These are phyloP conservation scores for Leptoclinus maculatus DNA, from an alignment of 2,797 vertebrate species.

Conservation along the genomic window DNA sequence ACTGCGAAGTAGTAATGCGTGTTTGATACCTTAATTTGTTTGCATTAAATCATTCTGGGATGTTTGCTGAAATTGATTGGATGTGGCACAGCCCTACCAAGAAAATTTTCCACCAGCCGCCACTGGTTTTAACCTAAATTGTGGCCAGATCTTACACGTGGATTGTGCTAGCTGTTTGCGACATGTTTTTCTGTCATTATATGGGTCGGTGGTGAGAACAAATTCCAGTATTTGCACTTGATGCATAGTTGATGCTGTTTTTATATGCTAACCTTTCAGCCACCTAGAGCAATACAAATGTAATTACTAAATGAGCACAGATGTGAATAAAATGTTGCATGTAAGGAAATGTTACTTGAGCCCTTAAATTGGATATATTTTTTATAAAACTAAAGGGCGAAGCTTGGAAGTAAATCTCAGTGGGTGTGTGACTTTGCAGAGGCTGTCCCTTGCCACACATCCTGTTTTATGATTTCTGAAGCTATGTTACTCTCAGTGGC, in stretches of 20 bases:
- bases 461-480: background rate
- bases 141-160: too few relatives aligned
- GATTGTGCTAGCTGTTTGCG: too few relatives aligned
- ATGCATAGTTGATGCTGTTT: background rate
- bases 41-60: too few relatives aligned
- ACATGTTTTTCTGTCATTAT: background rate
- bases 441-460: background rate
- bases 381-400: background rate
- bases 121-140: too few relatives aligned
- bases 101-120: too few relatives aligned
- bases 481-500: background rate
- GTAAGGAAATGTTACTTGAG: background rate
- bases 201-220: background rate
- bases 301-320: background rate
- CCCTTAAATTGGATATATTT: background rate
- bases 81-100: too few relatives aligned
- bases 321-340: background rate
- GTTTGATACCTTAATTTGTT: too few relatives aligned
- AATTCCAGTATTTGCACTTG: background rate
- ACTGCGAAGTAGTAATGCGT: too few relatives aligned
- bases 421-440: background rate
- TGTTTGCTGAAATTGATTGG: too few relatives aligned
- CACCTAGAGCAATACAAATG: background rate
- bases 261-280: background rate
- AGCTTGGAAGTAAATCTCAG: conserved; percentile 6